phyloP scores from a whole-genome alignment of 2,113 vertebrate species.

The Periophthalmodon schlosseri region DNA sequence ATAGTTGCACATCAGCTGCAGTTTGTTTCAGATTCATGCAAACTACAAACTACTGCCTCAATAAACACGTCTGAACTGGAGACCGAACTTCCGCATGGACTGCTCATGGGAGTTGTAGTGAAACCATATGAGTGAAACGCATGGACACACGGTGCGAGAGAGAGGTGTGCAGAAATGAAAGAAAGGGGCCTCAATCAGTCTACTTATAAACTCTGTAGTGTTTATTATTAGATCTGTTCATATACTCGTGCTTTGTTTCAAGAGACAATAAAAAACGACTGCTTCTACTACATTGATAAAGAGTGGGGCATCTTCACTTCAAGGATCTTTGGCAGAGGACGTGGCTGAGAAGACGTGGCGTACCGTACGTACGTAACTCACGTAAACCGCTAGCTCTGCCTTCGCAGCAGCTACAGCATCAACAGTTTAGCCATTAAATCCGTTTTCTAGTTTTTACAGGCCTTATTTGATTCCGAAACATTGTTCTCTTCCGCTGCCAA shows the following conservation, averaged over 20 bases:
- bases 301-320: background rate
- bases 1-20: slow-evolving; percentile 19
- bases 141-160: no score
- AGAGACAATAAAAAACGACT: no score
- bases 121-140: no score
- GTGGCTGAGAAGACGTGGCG: slow-evolving; percentile 45
- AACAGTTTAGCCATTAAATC: slow-evolving; percentile 8
- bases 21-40: slow-evolving; percentile 1
- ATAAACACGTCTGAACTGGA: slow-evolving; percentile 31
- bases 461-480: background rate
- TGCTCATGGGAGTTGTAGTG: slow-evolving; percentile 66
- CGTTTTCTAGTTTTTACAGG: background rate
- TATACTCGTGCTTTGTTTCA: no score
- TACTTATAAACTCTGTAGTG: no score
- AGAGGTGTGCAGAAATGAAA: background rate
- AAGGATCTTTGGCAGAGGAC: slow-evolving; percentile 45
- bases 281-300: background rate
- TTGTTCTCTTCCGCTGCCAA: slow-evolving; percentile 22
- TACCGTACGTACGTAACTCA: background rate
- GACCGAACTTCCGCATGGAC: background rate
- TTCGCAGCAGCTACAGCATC: slow-evolving; percentile 16
- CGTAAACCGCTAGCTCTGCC: slow-evolving; percentile 31
- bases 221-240: no score
- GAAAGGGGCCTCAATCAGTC: background rate
- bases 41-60: slow-evolving; percentile 20